Percentiles rank a stretch among this genome's conserved stretches.
Conservation (phyloP, 2,888 invertebrate genomes). For the Dryomyza anilis region DNA sequence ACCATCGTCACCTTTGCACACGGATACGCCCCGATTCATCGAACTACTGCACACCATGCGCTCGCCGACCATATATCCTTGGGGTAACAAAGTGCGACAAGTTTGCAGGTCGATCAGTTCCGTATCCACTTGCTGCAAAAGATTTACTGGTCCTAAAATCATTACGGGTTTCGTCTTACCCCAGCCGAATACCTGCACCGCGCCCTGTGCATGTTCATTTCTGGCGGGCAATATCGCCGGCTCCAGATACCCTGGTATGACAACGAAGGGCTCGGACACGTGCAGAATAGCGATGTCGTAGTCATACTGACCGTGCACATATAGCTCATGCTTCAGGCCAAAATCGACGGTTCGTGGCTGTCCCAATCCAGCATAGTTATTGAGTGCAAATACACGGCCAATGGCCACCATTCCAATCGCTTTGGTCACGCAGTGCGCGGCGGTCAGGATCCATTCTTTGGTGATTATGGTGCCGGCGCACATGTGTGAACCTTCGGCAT, state of each 20-base stretch:
- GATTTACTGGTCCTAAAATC: background rate
- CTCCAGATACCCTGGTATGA: slow-evolving; percentile 39
- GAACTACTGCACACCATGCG: slow-evolving; percentile 37
- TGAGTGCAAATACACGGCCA: slow-evolving; percentile 50
- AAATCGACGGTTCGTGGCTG: slow-evolving; percentile 35
- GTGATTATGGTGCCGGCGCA: slow-evolving; percentile 58
- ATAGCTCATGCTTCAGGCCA: slow-evolving; percentile 41
- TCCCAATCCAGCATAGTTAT: slow-evolving; percentile 11
- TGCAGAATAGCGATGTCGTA: slow-evolving; percentile 63
- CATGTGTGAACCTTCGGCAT: slow-evolving; percentile 23
- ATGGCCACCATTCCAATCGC: slow-evolving; percentile 39
- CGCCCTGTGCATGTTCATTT: background rate
- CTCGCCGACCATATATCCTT: background rate
- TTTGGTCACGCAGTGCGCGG: slow-evolving; percentile 35
- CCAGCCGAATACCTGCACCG: slow-evolving; percentile 35
- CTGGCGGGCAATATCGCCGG: background rate
- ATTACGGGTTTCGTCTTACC: slow-evolving; percentile 27
- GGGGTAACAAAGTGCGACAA: background rate
- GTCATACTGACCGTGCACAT: slow-evolving; percentile 48
- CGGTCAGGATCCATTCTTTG: slow-evolving; percentile 48
- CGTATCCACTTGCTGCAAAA: background rate
- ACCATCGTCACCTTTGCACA: slow-evolving; percentile 33
- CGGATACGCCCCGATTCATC: slow-evolving; percentile 38
- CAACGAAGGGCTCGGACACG: slow-evolving; percentile 34
- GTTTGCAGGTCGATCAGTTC: background rate